Base-by-base conservation (phyloP, 2,888 invertebrate genomes). In the Callyntrura guangdongensis region DNA sequence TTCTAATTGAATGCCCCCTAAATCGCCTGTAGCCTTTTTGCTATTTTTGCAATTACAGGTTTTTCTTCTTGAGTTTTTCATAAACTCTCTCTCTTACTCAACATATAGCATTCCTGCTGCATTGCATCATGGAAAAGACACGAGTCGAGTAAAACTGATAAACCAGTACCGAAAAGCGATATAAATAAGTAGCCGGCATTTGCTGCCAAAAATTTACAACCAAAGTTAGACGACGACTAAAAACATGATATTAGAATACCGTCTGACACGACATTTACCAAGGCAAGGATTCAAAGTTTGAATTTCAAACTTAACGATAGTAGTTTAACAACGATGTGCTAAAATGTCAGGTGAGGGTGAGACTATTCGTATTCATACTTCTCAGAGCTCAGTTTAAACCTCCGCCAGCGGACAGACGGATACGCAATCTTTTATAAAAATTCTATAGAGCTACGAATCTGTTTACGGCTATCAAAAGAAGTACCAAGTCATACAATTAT, bases 31-130 rank as follows among this genome's bases (percentile, higher is more conserved):
- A 90, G 86, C 82, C 14, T 47, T 82, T 79, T 86, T 72, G 79
- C 77, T 82, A 84, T 77, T 89, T 89, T 90, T 90, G 79, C 90
- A 86, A 90, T 86, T 90, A 90, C 90, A 56, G 81, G 90, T 90
- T 90, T 82, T 90, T 86, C 86, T 86, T 72, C 90, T 90, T 64
- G 45, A 45, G 27, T 59, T 79, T 45, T 64, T 84, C 36, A 61
- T 36, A 20, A 47, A 20, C 45, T 79, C n/a, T 64, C 36, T 77
- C 85, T 27, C 83, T 89, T 77, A 67, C 89, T 89, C 79, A 85
- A 89, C 84, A 67, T 6, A 36, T n/a, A 9, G 20, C 85, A 90
- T 90, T 86, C 86, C 67, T 90, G 5, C 27, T n/a, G 22, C 45
- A 74, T 90, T 90, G 74, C 90, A 82, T 86, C 90, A 90, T 86